Percentiles rank a stretch among this genome's conserved stretches.
Evolutionary conservation across 64 coral and sea anemone genomes (phyloP).

Genomic region (Stylophora pistillata): DNA sequence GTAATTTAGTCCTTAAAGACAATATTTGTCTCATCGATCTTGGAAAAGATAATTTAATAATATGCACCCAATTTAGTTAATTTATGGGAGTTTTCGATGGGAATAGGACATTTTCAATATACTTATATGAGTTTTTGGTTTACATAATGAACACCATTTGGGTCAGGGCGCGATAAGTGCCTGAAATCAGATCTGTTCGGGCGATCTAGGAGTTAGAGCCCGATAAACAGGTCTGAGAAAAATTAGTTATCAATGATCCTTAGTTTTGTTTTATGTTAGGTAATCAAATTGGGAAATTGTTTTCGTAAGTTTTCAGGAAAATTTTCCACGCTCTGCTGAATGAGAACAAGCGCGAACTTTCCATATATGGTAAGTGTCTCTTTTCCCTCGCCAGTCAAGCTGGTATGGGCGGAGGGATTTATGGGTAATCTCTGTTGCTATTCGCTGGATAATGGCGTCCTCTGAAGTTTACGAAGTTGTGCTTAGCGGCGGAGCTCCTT

Average conservation of each 20-base stretch:
- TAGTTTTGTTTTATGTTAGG: no score
- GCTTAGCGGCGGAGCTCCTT: constrained; percentile 88
- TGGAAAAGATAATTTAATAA: neutral
- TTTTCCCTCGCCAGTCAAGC: constrained; percentile 12
- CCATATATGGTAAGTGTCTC: constrained; percentile 27
- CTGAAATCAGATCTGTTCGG: no score
- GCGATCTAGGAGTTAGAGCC: no score
- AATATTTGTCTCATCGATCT: neutral
- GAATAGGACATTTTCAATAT: neutral
- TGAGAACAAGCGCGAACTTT: neutral
- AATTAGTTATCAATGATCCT: no score
- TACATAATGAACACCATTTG: no score
- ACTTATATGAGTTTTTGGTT: neutral
- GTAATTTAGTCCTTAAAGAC: no score
- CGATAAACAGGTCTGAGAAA: no score
- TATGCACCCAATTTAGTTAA: neutral
- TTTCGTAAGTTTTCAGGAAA: neutral
- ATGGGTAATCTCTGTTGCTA: constrained; percentile 42
- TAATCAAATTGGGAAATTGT: no score
- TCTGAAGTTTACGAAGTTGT: constrained; percentile 86
- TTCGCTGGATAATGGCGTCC: constrained; percentile 74
- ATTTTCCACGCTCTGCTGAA: neutral
- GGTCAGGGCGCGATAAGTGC: no score
- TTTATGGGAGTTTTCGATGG: neutral
- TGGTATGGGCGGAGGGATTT: neutral